phyloP scores from a whole-genome alignment of 2,113 vertebrate species.

The Telmatochromis bifrenatus region DNA sequence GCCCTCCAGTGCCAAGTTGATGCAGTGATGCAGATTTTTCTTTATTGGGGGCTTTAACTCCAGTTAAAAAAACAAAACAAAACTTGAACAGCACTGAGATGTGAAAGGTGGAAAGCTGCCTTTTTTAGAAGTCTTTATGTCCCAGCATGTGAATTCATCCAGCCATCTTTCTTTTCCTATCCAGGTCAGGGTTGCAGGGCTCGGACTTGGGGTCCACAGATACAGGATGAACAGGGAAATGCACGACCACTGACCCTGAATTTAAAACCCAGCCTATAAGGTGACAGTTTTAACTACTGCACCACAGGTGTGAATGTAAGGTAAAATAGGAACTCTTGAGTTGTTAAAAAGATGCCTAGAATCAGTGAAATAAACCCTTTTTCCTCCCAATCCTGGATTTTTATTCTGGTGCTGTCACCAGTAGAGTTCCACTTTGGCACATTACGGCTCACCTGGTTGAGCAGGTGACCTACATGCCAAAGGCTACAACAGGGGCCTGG shows the following conservation, averaged over 20 bases:
- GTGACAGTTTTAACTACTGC: not conserved
- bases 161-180: not conserved
- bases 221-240: not conserved
- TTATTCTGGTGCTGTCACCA: not conserved
- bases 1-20: not conserved
- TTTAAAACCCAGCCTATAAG: not conserved
- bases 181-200: not conserved
- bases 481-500: not conserved
- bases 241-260: rapidly evolving
- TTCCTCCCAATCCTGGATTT: rapidly evolving
- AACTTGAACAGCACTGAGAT: not conserved
- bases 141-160: not conserved
- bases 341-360: not conserved
- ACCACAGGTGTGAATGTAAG: not conserved
- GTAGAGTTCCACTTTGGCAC: not conserved
- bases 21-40: rapidly evolving
- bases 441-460: not conserved
- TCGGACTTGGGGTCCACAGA: rapidly evolving
- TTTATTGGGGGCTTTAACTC: not conserved
- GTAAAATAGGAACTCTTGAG: not conserved
- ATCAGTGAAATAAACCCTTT: not conserved
- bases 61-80: not conserved
- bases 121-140: not conserved
- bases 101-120: not conserved
- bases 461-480: not conserved